Percentiles rank a stretch among this genome's conserved stretches.
Evolutionary conservation across 1,140 invertebrate species (phyloP).

Genomic region (Holcopasites calliopsidis): DNA sequence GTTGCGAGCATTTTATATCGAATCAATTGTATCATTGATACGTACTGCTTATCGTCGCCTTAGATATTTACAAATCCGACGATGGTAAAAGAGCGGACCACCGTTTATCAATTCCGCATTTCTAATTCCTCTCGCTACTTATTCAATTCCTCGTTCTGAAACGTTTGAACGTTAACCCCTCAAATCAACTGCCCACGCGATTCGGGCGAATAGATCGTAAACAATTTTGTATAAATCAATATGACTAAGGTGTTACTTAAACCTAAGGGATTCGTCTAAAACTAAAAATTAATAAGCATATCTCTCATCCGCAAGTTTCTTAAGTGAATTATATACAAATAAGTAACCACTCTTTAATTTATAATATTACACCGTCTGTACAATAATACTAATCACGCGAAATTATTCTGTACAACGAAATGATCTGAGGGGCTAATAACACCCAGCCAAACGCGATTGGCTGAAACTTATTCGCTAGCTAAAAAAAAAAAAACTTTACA

Average conservation of each 20-base stretch:
- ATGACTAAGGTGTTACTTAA: slow-evolving; percentile 54
- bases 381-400: slow-evolving; percentile 47
- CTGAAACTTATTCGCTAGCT: slow-evolving; percentile 46
- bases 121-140: slow-evolving; percentile 10
- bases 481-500: slow-evolving; percentile 43
- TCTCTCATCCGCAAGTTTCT: slow-evolving; percentile 31
- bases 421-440: slow-evolving; percentile 55
- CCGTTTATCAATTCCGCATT: slow-evolving; percentile 52
- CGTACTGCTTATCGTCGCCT: slow-evolving; percentile 27
- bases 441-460: not conserved
- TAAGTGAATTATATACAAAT: slow-evolving; percentile 63
- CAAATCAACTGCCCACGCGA: slow-evolving; percentile 35
- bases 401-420: slow-evolving; percentile 50
- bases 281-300: slow-evolving; percentile 51
- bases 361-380: slow-evolving; percentile 54
- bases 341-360: slow-evolving; percentile 47
- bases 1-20: slow-evolving; percentile 35
- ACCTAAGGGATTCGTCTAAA: slow-evolving; percentile 32
- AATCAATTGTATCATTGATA: slow-evolving; percentile 34
- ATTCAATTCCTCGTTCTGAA: slow-evolving; percentile 50
- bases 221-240: slow-evolving; percentile 36
- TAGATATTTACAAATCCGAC: slow-evolving; percentile 55
- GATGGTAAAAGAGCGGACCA: slow-evolving; percentile 29
- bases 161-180: slow-evolving; percentile 48
- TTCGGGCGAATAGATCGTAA: slow-evolving; percentile 30